Evolutionary conservation across 35 echinoderm and acorn worm genomes (phyloP).

Genomic region (Hemicentrotus pulcherrimus): DNA sequence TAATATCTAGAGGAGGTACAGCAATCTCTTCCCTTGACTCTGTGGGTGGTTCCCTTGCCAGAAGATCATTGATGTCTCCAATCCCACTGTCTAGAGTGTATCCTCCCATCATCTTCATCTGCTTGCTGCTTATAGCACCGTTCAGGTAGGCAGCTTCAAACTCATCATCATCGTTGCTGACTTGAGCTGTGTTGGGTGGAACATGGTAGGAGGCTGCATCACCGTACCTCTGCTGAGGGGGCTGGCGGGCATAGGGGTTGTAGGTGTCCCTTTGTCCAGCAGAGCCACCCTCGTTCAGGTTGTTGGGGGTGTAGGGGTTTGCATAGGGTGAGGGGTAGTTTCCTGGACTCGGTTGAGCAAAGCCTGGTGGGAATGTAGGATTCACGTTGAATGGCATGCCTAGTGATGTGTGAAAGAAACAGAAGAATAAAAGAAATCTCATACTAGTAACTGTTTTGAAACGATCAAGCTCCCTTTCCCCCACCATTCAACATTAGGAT

Average conservation of each 20-base stretch:
- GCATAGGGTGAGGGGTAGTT: slow-evolving; percentile 53
- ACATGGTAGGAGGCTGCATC: slow-evolving; percentile 64
- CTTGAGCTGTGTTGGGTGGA: slow-evolving; percentile 81
- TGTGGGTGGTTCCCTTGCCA: slow-evolving; percentile 19
- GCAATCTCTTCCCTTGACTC: background rate
- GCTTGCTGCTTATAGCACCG: background rate
- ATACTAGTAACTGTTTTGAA: background rate
- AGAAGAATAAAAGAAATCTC: background rate
- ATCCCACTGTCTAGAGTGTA: slow-evolving; percentile 4
- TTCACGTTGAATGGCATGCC: slow-evolving; percentile 47
- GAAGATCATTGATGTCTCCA: background rate
- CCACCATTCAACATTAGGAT: background rate
- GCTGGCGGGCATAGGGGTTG: slow-evolving; percentile 43
- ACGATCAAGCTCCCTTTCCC: background rate
- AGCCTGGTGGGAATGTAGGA: slow-evolving; percentile 70
- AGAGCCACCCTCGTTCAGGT: slow-evolving; percentile 22
- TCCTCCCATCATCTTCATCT: background rate
- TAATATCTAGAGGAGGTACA: slow-evolving; percentile 85
- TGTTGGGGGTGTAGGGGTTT: slow-evolving; percentile 25
- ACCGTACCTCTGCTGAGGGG: slow-evolving; percentile 15
- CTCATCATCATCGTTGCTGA: slow-evolving; percentile 31
- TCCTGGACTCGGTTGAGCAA: slow-evolving; percentile 47
- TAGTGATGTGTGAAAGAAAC: slow-evolving; percentile 32
- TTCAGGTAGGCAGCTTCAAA: slow-evolving; percentile 16
- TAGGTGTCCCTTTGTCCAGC: slow-evolving; percentile 43